These are phyloP conservation scores for Cebus imitator DNA, from an alignment of 2,113 vertebrate genomes.

Conservation along the genomic window DNA sequence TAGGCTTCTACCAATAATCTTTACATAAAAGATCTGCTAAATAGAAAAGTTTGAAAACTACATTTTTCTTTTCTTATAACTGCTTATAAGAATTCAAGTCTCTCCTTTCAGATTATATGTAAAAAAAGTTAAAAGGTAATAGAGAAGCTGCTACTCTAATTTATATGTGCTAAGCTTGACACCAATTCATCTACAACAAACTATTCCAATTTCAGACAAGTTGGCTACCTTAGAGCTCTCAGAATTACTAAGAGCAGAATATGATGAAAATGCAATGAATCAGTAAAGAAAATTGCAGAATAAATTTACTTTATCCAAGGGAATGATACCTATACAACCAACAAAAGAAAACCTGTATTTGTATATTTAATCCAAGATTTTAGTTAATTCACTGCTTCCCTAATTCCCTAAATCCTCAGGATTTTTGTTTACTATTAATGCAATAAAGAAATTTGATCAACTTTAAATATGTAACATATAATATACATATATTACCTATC, in stretches of 20 bases:
- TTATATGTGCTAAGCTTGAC: background rate
- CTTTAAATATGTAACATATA: background rate
- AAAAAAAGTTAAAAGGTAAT: background rate
- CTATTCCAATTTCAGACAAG: background rate
- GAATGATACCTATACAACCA: background rate
- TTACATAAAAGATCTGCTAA: background rate
- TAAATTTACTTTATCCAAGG: background rate
- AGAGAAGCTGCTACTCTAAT: background rate
- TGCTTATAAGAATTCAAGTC: conserved; percentile 24
- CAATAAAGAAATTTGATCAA: conserved; percentile 14
- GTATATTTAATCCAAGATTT: conserved; percentile 37
- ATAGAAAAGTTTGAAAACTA: background rate
- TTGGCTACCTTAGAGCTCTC: background rate
- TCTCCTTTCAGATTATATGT: conserved; percentile 34
- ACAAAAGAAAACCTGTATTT: background rate
- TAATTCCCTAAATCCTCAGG: conserved; percentile 31
- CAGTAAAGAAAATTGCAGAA: conserved; percentile 4
- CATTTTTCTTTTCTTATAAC: background rate
- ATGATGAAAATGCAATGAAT: background rate
- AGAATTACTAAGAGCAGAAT: background rate
- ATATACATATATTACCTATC: background rate
- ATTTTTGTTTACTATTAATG: conserved; percentile 32
- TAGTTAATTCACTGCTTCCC: background rate
- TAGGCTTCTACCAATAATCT: background rate
- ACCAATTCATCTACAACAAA: conserved; percentile 11